Evolutionary conservation across 2,888 invertebrate genomes (phyloP).

Genomic region (Ormyrus labotus): DNA sequence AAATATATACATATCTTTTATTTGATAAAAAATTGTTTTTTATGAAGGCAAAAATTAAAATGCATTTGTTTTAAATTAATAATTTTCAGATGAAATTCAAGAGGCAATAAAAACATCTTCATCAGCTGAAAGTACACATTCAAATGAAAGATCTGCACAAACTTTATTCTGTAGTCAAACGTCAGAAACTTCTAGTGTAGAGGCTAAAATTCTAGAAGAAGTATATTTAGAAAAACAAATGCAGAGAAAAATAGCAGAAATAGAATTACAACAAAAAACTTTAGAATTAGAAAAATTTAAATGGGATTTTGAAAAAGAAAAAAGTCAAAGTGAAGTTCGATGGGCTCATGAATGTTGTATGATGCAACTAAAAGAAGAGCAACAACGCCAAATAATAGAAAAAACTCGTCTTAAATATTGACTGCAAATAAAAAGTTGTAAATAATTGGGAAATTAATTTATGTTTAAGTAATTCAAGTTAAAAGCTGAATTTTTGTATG

Average conservation of each 20-base stretch:
- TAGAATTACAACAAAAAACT: constrained; percentile 67
- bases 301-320: constrained; percentile 68
- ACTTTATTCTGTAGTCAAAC: constrained; percentile 8
- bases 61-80: background rate
- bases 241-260: constrained; percentile 64
- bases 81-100: constrained; percentile 33
- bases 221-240: constrained; percentile 66
- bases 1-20: background rate
- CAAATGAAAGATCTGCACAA: constrained; percentile 22
- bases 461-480: background rate
- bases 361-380: constrained; percentile 69
- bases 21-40: background rate
- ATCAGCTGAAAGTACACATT: background rate
- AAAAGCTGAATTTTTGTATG: background rate
- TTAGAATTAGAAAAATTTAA: constrained; percentile 67
- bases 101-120: background rate
- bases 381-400: constrained; percentile 64
- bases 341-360: constrained; percentile 68
- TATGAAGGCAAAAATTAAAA: background rate
- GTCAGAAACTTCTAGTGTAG: constrained; percentile 21
- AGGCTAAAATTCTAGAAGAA: constrained; percentile 62
- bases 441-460: too few relatives aligned
- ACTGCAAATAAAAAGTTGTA: too few relatives aligned
- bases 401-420: constrained; percentile 55
- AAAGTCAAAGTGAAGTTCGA: constrained; percentile 64